Evolutionary conservation across 1,140 invertebrate genomes (phyloP), one percentile per base, ranked within the genome.

Genomic region (Temnothorax nylanderi): DNA sequence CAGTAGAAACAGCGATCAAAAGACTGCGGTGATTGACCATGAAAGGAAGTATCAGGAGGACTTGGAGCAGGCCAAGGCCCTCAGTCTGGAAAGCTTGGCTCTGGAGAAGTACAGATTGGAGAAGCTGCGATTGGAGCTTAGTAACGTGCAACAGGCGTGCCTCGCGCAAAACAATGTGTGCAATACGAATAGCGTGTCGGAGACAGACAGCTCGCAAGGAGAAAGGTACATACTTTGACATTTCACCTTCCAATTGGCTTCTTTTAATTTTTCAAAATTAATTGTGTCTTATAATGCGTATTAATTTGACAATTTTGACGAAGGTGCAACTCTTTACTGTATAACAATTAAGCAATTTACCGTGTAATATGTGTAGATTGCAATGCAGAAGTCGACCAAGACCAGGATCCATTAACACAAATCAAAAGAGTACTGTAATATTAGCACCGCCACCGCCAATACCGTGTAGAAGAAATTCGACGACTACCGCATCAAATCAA

Each of bases 31-130:
- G 92, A 93, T 95, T 88, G 97, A 98, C 93, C 97, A 97, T 96
- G 98, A 98, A 91, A 96, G 97, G 90, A 97, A 98, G 93, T 98
- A 97, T 93, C 96, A 98, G 95, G 97, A 98, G 89, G 98, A 98
- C 94, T 95, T 98, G 92, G 98, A 98, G 94, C 97, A 97, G 92
- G 98, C 98, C 7, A 97, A 97, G 94, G 98, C 98, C 75, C 95
- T 98, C 34, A 98, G 98, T 95, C 96, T 98, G 91, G 98, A 98
- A 95, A 98, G 97, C 92, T 95, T 98, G 84, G 98, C 97, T 8
- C 95, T 98, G 89, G 98, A 98, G 93, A 97, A 98, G 93, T 98
- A 98, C 94, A 96, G 96, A 92, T 96, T 97, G 64, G 96, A 97
- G 92, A 97, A 96, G 88, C 94, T 96, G 86, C 94, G 95, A 85